These are phyloP conservation scores for Drosophila cognata DNA, from an alignment of 2,888 invertebrate genomes.

Conservation along the genomic window DNA sequence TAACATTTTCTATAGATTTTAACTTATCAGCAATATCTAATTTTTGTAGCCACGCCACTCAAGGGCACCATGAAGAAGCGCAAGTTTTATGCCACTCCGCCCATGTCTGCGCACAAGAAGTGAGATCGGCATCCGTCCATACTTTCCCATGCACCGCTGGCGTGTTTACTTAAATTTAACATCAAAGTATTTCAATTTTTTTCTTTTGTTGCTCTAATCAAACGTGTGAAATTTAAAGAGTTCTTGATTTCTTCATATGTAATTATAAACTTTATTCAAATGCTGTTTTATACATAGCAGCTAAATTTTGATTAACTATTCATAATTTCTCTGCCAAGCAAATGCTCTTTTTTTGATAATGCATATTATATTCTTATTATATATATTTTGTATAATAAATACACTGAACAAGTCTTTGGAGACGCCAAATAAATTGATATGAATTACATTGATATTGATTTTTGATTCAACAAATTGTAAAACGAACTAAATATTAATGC, in stretches of 20 bases:
- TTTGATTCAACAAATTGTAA: neutral
- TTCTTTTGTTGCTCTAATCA: conserved; percentile 40
- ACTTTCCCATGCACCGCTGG: conserved; percentile 39
- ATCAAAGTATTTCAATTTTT: conserved; percentile 61
- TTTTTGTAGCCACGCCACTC: conserved; percentile 80
- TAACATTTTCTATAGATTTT: neutral
- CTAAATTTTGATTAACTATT: conserved; percentile 17
- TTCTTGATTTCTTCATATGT: conserved; percentile 8
- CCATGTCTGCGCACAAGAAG: conserved; percentile 78
- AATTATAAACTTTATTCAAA: conserved; percentile 25
- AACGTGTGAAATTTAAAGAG: conserved; percentile 40
- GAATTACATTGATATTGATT: conserved; percentile 6
- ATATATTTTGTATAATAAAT: conserved; percentile 28
- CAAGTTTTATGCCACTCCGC: conserved; percentile 82
- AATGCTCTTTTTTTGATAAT: conserved; percentile 12
- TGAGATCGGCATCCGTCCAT: conserved; percentile 30
- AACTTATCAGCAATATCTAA: neutral
- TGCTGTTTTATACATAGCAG: conserved; percentile 14
- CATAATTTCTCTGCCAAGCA: conserved; percentile 18
- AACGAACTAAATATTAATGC: neutral
- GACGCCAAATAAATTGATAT: conserved; percentile 4
- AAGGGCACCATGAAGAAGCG: conserved; percentile 83
- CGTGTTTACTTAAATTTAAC: conserved; percentile 67
- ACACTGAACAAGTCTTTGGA: conserved; percentile 3
- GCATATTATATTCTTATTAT: conserved; percentile 26